phyloP scores from a whole-genome alignment of 2,113 vertebrate species.

The Microcebus jonahi region DNA sequence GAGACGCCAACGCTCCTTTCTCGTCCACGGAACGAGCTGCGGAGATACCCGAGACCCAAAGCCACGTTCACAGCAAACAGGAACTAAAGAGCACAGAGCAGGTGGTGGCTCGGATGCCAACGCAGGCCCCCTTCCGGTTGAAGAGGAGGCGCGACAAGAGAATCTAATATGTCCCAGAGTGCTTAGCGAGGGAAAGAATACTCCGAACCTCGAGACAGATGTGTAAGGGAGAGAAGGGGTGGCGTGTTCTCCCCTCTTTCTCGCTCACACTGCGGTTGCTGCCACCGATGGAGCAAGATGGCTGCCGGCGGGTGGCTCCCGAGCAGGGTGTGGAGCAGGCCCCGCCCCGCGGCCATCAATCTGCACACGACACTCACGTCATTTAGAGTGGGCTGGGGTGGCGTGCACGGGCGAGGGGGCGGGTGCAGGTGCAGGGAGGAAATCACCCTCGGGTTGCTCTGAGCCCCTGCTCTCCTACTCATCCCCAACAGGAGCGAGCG shows the following conservation, averaged over 20 bases:
- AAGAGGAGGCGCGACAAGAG: slow-evolving; percentile 35
- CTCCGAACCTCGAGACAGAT: slow-evolving; percentile 8
- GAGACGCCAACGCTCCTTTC: neutral
- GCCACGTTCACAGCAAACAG: slow-evolving; percentile 48
- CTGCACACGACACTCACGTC: slow-evolving; percentile 68
- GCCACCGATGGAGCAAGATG: slow-evolving; percentile 76
- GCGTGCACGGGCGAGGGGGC: slow-evolving; percentile 10
- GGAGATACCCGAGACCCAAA: slow-evolving; percentile 57
- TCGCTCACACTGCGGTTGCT: neutral
- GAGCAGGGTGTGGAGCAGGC: slow-evolving; percentile 74
- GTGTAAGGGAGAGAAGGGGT: neutral
- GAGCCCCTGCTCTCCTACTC: neutral
- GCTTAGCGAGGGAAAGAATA: slow-evolving; percentile 17
- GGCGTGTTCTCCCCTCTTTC: neutral
- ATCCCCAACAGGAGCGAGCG: neutral
- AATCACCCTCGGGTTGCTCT: neutral
- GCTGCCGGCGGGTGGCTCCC: slow-evolving; percentile 58
- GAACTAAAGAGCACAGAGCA: neutral
- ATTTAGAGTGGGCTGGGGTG: neutral
- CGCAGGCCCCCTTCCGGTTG: slow-evolving; percentile 46
- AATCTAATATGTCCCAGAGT: slow-evolving; percentile 41
- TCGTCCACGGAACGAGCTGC: neutral
- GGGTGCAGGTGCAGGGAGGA: neutral
- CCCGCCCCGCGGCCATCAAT: slow-evolving; percentile 63
- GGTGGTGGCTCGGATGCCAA: slow-evolving; percentile 56